phyloP scores from a whole-genome alignment of 2,797 vertebrate species.

The Florisuga fusca region DNA sequence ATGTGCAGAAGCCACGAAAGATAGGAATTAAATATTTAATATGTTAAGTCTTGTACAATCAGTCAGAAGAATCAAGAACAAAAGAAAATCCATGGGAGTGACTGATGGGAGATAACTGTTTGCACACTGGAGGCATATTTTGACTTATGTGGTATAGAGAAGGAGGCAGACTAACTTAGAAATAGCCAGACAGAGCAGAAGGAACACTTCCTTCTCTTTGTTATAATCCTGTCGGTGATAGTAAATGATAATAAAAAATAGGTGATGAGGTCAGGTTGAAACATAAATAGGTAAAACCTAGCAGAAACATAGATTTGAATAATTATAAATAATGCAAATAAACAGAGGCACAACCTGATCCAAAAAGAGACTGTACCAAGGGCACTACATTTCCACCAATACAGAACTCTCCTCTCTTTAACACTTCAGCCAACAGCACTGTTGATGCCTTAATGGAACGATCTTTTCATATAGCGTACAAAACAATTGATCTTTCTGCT shows the following conservation, averaged over 20 bases:
- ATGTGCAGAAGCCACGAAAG: slow-evolving; percentile 76
- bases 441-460: slow-evolving; percentile 52
- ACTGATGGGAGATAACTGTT: slow-evolving; percentile 46
- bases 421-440: neutral
- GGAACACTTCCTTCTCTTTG: neutral
- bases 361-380: neutral
- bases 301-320: neutral
- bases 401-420: slow-evolving; percentile 4
- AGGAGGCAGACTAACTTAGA: neutral
- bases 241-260: neutral
- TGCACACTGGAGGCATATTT: neutral
- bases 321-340: neutral
- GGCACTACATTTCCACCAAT: neutral
- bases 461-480: slow-evolving; percentile 32
- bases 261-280: neutral
- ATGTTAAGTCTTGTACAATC: slow-evolving; percentile 76
- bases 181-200: neutral
- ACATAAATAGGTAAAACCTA: neutral
- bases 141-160: neutral
- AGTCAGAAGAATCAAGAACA: slow-evolving; percentile 76
- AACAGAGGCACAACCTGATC: neutral
- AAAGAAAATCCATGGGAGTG: slow-evolving; percentile 76
- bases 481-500: slow-evolving; percentile 60
- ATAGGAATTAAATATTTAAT: slow-evolving; percentile 82
- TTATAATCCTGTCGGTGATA: neutral